Base-by-base conservation (phyloP, 2,888 invertebrate genomes). In the Stomorhina lunata region DNA sequence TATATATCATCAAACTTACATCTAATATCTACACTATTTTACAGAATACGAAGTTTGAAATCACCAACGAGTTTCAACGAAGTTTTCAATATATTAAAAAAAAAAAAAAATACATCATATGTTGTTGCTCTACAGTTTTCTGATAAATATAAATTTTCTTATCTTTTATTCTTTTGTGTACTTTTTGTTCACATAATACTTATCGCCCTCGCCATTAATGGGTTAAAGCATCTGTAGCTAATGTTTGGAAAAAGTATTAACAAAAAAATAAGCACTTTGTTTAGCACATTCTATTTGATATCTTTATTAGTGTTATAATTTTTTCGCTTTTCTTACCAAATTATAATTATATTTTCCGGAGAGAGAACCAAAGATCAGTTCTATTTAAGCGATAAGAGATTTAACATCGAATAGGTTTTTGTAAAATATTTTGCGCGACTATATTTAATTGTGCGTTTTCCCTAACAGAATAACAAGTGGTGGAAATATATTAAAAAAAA, bases 361-460 rank as follows among this genome's bases (percentile, higher is more conserved):
- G 37, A 20, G 34, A 34, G 4, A 22, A n/a, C n/a, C n/a, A n/a
- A 43, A 57, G 17, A 71, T 79, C 75, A 82, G 79, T 82, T 65
- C 55, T 25, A 34, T 53, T 45, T 45, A 1, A 40, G 48, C 71
- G 55, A 61, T 76, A 76, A 75, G 48, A 53, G 71, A 82, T 75
- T 79, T n/a, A 45, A 61, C 59, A 75, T 66, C 75, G n/a, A 15
- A 66, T 40, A 50, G 40, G 20, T 4, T 20, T 15, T 29, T 22
- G 17, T 22, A 4, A 27, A 9, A 61, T 2, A 5, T 37, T 57
- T 37, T 40, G 5, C n/a, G 48, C 12, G 7, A n/a, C 10, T 2
- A 27, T 3, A 45, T 59, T 57, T 32, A 45, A 27, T 20, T 22
- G 2, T 43, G 17, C 15, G 17, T n/a, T n/a, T n/a, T n/a, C n/a